These are phyloP conservation scores for Brachyhypopomus gauderio DNA, from an alignment of 2,113 vertebrate genomes.

Conservation along the genomic window DNA sequence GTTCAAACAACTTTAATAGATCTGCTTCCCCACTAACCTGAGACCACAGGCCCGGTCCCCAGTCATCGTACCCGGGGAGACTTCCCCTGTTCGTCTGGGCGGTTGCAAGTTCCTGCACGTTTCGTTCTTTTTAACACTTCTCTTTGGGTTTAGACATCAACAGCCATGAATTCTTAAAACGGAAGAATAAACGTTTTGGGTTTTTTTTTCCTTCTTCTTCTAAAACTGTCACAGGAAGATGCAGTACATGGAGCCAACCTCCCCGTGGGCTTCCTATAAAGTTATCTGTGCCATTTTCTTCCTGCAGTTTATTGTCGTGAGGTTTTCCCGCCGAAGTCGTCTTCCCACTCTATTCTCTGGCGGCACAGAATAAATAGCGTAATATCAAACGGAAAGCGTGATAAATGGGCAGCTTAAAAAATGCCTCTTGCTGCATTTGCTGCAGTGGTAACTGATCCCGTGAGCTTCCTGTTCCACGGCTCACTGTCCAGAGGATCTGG, in stretches of 20 bases:
- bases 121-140: conserved; percentile 47
- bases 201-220: background rate
- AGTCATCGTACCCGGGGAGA: background rate
- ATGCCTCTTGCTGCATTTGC: background rate
- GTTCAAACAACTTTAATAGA: conserved; percentile 30
- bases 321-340: conserved; percentile 37
- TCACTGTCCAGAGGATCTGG: conserved; percentile 39
- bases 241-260: background rate
- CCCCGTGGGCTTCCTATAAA: conserved; percentile 35
- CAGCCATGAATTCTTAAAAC: conserved; percentile 29
- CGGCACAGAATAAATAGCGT: conserved; percentile 46
- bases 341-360: conserved; percentile 37
- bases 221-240: conserved; percentile 37
- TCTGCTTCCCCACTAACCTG: conserved; percentile 53
- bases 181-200: conserved; percentile 33
- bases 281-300: conserved; percentile 50
- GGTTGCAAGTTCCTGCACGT: background rate
- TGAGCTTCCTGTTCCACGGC: conserved; percentile 24
- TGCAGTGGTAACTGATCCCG: conserved; percentile 29
- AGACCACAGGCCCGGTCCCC: background rate
- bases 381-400: conserved; percentile 35
- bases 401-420: conserved; percentile 51
- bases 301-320: conserved; percentile 31
- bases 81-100: background rate
- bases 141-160: conserved; percentile 47